A percentile compares a stretch with the other conserved stretches of the same genome.
Evolutionary conservation across 2,888 invertebrate genomes (phyloP).

Genomic region (Loripinus fragilis): DNA sequence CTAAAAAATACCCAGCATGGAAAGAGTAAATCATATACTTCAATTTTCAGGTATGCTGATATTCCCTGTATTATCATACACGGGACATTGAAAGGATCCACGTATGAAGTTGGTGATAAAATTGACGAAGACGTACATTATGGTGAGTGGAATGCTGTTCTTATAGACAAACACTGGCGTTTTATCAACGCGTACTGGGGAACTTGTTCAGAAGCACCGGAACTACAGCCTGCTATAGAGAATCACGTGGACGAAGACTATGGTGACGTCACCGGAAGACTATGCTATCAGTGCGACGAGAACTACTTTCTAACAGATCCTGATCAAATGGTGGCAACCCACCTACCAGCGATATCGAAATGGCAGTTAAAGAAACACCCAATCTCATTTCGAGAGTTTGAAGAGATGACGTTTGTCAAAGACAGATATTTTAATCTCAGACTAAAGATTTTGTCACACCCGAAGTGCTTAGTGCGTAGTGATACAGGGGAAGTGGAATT

Average conservation of each 20-base stretch:
- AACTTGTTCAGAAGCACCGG: constrained; percentile 72
- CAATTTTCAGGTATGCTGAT: constrained; percentile 67
- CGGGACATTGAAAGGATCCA: constrained; percentile 78
- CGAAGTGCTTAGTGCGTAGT: constrained; percentile 61
- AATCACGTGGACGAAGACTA: constrained; percentile 38
- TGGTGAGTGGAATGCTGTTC: constrained; percentile 81
- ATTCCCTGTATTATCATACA: constrained; percentile 77
- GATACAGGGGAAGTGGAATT: constrained; percentile 63
- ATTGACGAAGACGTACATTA: constrained; percentile 72
- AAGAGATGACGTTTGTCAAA: constrained; percentile 76
- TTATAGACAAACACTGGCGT: constrained; percentile 76
- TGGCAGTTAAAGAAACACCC: constrained; percentile 76
- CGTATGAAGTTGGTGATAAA: constrained; percentile 75
- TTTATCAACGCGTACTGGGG: constrained; percentile 80
- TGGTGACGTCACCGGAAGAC: constrained; percentile 38
- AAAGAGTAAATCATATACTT: no score
- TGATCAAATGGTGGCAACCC: constrained; percentile 73
- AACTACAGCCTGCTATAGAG: constrained; percentile 30
- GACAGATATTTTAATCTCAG: constrained; percentile 77
- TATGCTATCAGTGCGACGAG: constrained; percentile 76
- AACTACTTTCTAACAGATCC: constrained; percentile 81
- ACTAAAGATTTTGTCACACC: constrained; percentile 66
- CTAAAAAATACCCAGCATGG: no score
- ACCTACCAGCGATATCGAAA: constrained; percentile 68
- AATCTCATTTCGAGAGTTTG: constrained; percentile 69